phyloP scores from a whole-genome alignment of 2,888 invertebrate species.

The Xylocampa areola region DNA sequence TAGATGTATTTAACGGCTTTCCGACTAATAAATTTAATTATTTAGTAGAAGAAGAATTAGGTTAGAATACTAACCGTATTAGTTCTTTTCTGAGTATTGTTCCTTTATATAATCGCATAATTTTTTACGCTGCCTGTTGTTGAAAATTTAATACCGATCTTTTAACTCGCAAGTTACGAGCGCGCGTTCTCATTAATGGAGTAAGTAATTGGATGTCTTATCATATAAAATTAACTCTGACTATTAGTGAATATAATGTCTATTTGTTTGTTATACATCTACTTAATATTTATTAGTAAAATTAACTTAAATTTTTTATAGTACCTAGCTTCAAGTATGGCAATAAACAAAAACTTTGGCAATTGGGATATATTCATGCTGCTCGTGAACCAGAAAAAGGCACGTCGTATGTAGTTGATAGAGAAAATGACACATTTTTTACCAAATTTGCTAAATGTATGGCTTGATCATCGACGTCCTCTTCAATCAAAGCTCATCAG shows the following conservation, averaged over 20 bases:
- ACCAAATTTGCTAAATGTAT: background rate
- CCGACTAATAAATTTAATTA: background rate
- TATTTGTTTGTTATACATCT: slow-evolving; percentile 33
- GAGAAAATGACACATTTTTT: background rate
- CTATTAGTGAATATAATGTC: slow-evolving; percentile 27
- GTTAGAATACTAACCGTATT: too few species aligned
- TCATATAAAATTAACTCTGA: slow-evolving; percentile 46
- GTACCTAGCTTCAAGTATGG: too few species aligned
- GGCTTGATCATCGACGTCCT: background rate
- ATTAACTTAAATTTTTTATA: slow-evolving; percentile 20
- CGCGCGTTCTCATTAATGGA: slow-evolving; percentile 40
- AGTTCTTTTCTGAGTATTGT: slow-evolving; percentile 11
- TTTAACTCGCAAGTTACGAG: slow-evolving; percentile 29
- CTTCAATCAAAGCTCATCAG: background rate
- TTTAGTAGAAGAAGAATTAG: too few species aligned
- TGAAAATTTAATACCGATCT: slow-evolving; percentile 24
- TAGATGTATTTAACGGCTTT: slow-evolving; percentile 12
- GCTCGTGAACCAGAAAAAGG: background rate
- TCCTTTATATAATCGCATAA: slow-evolving; percentile 7
- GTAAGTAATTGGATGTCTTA: slow-evolving; percentile 47
- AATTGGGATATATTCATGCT: slow-evolving; percentile 5
- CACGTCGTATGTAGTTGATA: background rate
- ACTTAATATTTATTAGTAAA: too few species aligned
- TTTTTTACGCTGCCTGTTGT: slow-evolving; percentile 25
- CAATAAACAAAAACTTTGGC: background rate